Evolutionary conservation across 2,113 vertebrate species (phyloP), one percentile per base, ranked within the genome.

Genomic region (Daphoenositta chrysoptera): DNA sequence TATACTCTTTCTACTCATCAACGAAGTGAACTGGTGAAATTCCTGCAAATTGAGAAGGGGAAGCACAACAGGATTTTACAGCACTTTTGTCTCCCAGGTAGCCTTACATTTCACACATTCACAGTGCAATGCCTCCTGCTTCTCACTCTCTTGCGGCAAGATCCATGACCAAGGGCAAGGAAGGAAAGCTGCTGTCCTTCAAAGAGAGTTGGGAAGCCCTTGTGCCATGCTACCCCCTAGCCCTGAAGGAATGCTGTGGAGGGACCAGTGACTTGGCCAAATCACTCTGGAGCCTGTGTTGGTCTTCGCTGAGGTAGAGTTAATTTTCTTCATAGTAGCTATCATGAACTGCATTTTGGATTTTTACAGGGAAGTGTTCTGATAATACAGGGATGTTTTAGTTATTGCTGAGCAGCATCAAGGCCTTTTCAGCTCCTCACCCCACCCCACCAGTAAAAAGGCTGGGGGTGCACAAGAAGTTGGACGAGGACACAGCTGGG

Each of bases 361-460:
- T 79, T 79, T 88, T 51, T 71, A 22, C 22, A 71, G 17, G 7
- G 70, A 82, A 12, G 9, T 37, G 15, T 17, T 19, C 16, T 82
- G 64, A 30, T 64, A 82, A 48, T 3, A 5, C 11, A 45, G 6
- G 15, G 28, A 26, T 45, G 33, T 39, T 68, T 35, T 64, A 3
- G 1, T 30, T 77, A 3, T 5, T 51, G 35, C 35, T 44, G 19
- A 84, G 28, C 26, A 54, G 16, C 4, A 0, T 11, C 18, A 35
- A 31, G 9, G 4, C 14, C 8, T 84, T 54, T 70, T 56, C 56
- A 53, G 16, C 40, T 73, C 5, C 35, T 73, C 35, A 48, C 12
- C 1, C 15, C 11, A 22, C 2, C 4, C 9, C 23, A 23, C n/a
- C 37, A 57, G 6, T 1, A 3, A 57, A 69, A 3, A 40, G 12